Evolutionary conservation across 2,888 invertebrate genomes (phyloP), one percentile per base, ranked within the genome.

Genomic region (Dexiosoma caninum): DNA sequence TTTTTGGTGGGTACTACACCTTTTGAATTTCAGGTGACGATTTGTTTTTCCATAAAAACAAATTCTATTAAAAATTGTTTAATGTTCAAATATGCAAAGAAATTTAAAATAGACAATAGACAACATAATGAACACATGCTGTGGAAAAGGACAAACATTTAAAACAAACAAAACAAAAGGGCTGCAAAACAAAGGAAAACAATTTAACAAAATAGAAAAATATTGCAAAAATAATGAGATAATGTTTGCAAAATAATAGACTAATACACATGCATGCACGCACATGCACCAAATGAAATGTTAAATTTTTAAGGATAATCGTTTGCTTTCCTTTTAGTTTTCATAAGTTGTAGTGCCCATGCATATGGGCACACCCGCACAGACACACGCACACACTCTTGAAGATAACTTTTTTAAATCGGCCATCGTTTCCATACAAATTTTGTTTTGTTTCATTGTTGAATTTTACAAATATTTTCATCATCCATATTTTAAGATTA

Each of bases 401-500:
- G 23, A 23, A 7, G 5, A 27, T 23, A 42, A 19, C 37, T 40
- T 37, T 44, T 53, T 37, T 30, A 12, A 60, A 67, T 12, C 14
- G 42, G 59, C 35, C 9, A 16, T 10, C 5, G 51, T 46, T 57
- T 37, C 60, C 42, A 49, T 12, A 49, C 2, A 66, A 59, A 27
- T 59, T 21, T 53, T 69, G 5, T n/a, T 44, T 55, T 37, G 12
- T 53, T 44, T 35, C 44, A 69, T 76, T 76, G 69, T 69, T 67
- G 40, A 62, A 59, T 69, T 76, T 81, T 69, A 57, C 57, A 81
- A 81, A 81, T 81, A 81, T 81, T 81, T 81, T 81, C 77, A 77
- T 81, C 81, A 81, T n/a, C n/a, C n/a, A n/a, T n/a, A 77, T 77
- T 72, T 77, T 77, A 35, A 69, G 81, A 81, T 81, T 57, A 81